phyloP scores from a whole-genome alignment of 2,113 vertebrate species.

The Notothenia rossii region DNA sequence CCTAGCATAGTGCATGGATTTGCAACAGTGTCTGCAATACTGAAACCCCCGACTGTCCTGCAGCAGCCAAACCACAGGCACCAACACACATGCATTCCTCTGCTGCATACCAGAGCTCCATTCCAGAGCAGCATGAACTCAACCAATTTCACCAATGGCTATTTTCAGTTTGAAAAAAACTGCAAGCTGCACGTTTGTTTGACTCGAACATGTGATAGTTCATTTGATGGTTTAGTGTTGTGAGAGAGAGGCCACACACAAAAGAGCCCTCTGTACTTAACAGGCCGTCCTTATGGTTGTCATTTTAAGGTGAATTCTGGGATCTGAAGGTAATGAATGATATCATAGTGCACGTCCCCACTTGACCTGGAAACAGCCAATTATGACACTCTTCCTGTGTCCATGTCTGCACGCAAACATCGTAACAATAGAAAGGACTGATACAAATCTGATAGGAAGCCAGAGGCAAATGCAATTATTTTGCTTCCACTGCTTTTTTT shows the following conservation, averaged over 20 bases:
- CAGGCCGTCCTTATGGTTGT: neutral
- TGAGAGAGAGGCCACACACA: neutral
- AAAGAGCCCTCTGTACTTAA: neutral
- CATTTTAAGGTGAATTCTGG: neutral
- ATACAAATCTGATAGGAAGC: neutral
- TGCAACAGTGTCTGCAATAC: constrained; percentile 11
- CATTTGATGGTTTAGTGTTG: neutral
- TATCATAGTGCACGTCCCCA: neutral
- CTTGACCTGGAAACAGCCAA: constrained; percentile 19
- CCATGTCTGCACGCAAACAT: neutral
- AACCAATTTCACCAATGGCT: neutral
- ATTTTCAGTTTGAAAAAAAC: constrained; percentile 2
- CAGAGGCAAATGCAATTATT: neutral
- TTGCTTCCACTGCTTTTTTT: neutral
- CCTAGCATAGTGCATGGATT: neutral
- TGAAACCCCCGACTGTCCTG: constrained; percentile 30
- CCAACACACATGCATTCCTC: constrained; percentile 62
- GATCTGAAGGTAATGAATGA: neutral
- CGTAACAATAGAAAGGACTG: neutral
- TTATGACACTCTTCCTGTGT: neutral
- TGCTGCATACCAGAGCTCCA: constrained; percentile 51
- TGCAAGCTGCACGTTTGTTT: neutral
- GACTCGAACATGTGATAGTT: neutral
- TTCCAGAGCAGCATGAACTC: constrained; percentile 46
- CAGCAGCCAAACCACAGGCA: constrained; percentile 63